Evolutionary conservation across 2,113 vertebrate species (phyloP).

Genomic region (Speoplatyrhinus poulsoni): DNA sequence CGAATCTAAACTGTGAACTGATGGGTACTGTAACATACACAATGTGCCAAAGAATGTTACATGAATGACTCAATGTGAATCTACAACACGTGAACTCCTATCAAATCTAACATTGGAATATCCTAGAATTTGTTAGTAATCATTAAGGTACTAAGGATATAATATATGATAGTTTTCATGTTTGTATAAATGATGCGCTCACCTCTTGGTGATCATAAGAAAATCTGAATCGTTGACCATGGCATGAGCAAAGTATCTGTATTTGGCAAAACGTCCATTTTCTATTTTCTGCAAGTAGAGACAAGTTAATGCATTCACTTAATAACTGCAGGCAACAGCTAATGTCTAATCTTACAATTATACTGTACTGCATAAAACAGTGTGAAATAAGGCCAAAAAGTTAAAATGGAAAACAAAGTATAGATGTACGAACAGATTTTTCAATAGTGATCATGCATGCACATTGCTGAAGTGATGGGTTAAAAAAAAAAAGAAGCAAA

Average conservation of each 20-base stretch:
- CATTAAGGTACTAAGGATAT: too few relatives aligned
- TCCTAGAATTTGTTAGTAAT: too few relatives aligned
- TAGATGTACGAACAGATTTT: neutral
- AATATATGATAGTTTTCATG: too few relatives aligned
- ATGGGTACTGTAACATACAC: too few relatives aligned
- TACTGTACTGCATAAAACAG: neutral
- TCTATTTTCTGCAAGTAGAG: constrained; percentile 87
- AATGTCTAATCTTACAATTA: neutral
- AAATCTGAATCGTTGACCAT: constrained; percentile 95
- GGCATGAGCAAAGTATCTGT: constrained; percentile 93
- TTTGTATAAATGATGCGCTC: constrained; percentile 34
- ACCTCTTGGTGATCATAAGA: constrained; percentile 97
- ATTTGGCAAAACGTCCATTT: constrained; percentile 96
- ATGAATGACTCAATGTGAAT: too few relatives aligned
- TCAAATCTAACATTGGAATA: too few relatives aligned
- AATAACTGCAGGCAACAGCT: neutral
- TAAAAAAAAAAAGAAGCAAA: constrained; percentile 28
- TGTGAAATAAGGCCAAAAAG: neutral
- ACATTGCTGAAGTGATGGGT: neutral
- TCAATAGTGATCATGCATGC: neutral
- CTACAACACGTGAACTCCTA: too few relatives aligned
- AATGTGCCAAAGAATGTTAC: too few relatives aligned
- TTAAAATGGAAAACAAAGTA: neutral
- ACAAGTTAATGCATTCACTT: neutral
- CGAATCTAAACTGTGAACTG: neutral